Evolutionary conservation across 92 coral and sea anemone species (phyloP), one percentile per base, ranked within the genome.

Genomic region (Metridium senile): DNA sequence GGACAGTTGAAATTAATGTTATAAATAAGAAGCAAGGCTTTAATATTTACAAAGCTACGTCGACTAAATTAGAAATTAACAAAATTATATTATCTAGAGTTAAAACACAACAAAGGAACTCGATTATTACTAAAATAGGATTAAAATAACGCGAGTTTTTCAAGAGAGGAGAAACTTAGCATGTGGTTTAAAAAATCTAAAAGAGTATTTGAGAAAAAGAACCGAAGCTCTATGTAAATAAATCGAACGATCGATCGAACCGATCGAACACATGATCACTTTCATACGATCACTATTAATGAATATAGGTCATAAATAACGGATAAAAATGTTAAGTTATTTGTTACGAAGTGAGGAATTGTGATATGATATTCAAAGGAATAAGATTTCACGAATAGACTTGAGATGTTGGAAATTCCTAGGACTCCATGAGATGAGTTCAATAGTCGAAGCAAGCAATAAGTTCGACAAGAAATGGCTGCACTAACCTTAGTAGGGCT

Each of bases 401-500:
- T 22, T 66, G 46, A 66, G 22, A 46, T 33, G 43, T 0, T 16
- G 66, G 28, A 79, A 79, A 79, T 79, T 79, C 84, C 84, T 33
- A 28, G 17, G 64, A 46, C 84, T 68, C 84, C 84, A 79, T 63
- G 72, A 25, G 73, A 26, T 33, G 68, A 3, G 35, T 16, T 54
- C 59, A 54, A 21, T 10, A 34, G 31, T 22, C 13, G 23, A 33
- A 58, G 29, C 54, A 26, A 70, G 46, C 11, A 32, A 62, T 21
- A n/a, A 70, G 21, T 34, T 13, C 30, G 16, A 26, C n/a, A 2
- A 25, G 21, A 20, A 34, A 21, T 51, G 1, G 19, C 22, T 33
- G 1, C 49, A 70, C 97, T 82, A 81, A 91, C 97, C 78, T 92
- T 89, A 34, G 87, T 91, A 20, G 97, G 89, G 68, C 94, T 85